phyloP scores from a whole-genome alignment of 2,888 invertebrate species.

The Plebejus anna region DNA sequence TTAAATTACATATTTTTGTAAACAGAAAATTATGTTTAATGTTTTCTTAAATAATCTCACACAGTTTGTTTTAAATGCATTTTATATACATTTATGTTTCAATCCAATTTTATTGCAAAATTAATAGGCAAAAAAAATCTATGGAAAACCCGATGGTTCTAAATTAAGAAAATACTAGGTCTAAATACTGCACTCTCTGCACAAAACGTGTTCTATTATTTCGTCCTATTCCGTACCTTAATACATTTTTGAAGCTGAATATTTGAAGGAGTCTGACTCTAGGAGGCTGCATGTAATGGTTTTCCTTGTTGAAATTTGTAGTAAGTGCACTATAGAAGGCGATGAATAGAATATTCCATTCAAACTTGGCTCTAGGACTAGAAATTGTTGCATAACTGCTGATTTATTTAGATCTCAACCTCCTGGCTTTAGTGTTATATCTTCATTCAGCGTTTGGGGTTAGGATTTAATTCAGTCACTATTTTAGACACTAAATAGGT shows the following conservation, averaged over 20 bases:
- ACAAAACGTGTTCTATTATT: slow-evolving; percentile 2
- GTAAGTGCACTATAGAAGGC: slow-evolving; percentile 54
- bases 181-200: background rate
- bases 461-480: background rate
- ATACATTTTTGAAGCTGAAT: slow-evolving; percentile 26
- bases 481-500: background rate
- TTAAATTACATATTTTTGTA: no score
- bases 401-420: slow-evolving; percentile 15
- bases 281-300: slow-evolving; percentile 49
- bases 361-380: slow-evolving; percentile 31
- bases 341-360: slow-evolving; percentile 65
- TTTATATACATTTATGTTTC: no score
- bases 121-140: no score
- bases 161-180: no score
- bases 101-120: no score
- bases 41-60: no score
- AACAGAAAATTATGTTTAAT: no score
- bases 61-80: no score
- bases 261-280: slow-evolving; percentile 43
- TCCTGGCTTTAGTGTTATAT: background rate
- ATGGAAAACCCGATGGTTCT: no score
- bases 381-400: slow-evolving; percentile 32
- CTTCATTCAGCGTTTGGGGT: background rate
- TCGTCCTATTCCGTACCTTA: background rate
- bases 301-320: slow-evolving; percentile 54